A percentile compares a stretch with the other conserved stretches of the same genome.
These are phyloP conservation scores for Seriola aureovittata DNA, from an alignment of 2,113 vertebrate species.

Conservation along the genomic window DNA sequence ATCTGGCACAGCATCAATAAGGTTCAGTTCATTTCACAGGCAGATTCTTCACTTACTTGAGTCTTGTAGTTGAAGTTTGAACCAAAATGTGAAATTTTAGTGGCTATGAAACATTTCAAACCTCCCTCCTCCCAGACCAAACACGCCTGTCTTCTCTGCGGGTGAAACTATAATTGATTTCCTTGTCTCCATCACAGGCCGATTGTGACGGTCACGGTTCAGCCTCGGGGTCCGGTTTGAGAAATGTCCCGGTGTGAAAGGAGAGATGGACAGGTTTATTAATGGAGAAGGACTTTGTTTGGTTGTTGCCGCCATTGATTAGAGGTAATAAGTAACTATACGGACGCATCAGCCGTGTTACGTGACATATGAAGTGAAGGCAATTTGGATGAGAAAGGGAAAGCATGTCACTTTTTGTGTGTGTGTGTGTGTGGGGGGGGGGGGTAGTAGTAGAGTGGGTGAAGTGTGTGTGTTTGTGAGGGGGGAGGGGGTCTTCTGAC, in stretches of 20 bases:
- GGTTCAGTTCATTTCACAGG: too few relatives aligned
- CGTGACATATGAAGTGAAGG: constrained; percentile 13
- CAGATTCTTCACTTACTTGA: too few relatives aligned
- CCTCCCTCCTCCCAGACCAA: too few relatives aligned
- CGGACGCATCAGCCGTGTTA: neutral
- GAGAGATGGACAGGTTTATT: constrained; percentile 31
- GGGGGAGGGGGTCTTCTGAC: too few relatives aligned
- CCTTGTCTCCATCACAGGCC: neutral
- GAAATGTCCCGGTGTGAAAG: too few relatives aligned
- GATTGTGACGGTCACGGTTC: constrained; percentile 47
- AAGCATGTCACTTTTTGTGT: constrained; percentile 1
- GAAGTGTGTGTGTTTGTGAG: neutral
- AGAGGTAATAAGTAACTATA: constrained; percentile 52
- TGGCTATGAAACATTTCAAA: too few relatives aligned
- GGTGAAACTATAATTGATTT: neutral
- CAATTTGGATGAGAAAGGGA: constrained; percentile 17
- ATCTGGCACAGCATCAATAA: too few relatives aligned
- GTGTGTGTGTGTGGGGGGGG: neutral
- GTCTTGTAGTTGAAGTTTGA: too few relatives aligned
- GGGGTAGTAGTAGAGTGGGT: neutral
- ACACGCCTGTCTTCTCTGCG: too few relatives aligned
- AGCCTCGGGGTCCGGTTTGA: too few relatives aligned
- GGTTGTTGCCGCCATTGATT: constrained; percentile 32
- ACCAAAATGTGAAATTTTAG: too few relatives aligned
- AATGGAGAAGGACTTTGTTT: constrained; percentile 32